Percentiles rank a stretch among this genome's conserved stretches.
phyloP scores from a whole-genome alignment of 2,888 invertebrate species.

The Hartigia nigra region DNA sequence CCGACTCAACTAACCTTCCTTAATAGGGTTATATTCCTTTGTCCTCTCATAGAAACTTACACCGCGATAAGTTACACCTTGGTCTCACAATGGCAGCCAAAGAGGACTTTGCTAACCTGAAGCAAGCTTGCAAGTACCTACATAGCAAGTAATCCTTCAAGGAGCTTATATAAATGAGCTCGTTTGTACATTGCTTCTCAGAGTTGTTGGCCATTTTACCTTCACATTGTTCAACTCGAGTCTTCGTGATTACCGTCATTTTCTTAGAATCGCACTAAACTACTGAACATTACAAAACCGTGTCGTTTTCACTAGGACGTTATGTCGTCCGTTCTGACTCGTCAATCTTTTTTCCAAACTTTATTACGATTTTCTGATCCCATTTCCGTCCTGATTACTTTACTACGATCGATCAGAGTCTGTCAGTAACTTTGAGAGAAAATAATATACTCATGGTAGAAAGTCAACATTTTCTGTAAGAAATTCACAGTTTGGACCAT shows the following conservation, averaged over 20 bases:
- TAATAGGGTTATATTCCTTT: too few species aligned
- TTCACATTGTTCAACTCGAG: conserved; percentile 5
- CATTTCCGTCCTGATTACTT: neutral
- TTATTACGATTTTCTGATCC: neutral
- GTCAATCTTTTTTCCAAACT: neutral
- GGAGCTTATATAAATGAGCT: conserved; percentile 50
- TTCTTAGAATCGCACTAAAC: conserved; percentile 22
- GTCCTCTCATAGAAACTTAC: too few species aligned
- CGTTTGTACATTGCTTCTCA: conserved; percentile 42
- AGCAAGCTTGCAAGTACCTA: neutral
- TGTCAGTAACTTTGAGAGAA: neutral
- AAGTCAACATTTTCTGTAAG: neutral
- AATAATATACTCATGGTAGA: neutral
- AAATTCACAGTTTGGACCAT: neutral
- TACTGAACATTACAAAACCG: neutral
- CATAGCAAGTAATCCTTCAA: conserved; percentile 33
- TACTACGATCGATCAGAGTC: neutral
- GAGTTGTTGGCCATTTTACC: conserved; percentile 24
- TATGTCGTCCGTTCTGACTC: neutral
- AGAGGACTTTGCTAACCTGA: neutral
- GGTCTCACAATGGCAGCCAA: neutral
- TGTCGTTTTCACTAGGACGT: neutral
- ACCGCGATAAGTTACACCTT: neutral
- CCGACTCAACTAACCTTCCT: too few species aligned
- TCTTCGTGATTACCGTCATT: conserved; percentile 29